phyloP scores from a whole-genome alignment of 2,888 invertebrate species.

The Drosophila cracens region DNA sequence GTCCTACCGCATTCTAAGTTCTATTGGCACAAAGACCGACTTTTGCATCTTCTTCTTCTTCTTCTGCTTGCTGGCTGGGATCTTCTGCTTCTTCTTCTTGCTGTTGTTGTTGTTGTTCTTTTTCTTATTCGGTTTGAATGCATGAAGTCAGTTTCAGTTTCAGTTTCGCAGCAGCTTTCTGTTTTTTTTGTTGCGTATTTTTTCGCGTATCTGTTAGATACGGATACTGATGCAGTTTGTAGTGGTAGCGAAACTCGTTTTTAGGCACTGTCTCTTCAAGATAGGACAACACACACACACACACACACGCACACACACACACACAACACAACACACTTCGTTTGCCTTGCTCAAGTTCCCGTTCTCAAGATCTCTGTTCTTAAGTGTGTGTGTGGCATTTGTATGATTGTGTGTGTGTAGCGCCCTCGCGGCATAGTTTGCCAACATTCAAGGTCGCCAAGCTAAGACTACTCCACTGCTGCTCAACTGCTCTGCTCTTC shows the following conservation, averaged over 20 bases:
- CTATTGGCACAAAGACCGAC: slow-evolving; percentile 83
- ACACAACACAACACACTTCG: background rate
- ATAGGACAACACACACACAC: slow-evolving; percentile 31
- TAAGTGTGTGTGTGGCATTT: slow-evolving; percentile 24
- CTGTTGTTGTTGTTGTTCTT: background rate
- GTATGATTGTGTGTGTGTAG: slow-evolving; percentile 50
- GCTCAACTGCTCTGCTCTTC: background rate
- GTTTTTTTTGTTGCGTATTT: slow-evolving; percentile 18
- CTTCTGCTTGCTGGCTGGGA: slow-evolving; percentile 21
- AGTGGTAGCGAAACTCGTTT: slow-evolving; percentile 66
- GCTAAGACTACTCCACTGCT: slow-evolving; percentile 18
- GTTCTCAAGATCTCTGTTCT: slow-evolving; percentile 38
- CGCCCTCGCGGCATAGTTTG: slow-evolving; percentile 79
- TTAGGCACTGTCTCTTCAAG: slow-evolving; percentile 22
- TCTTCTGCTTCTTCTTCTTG: background rate
- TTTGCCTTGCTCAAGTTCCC: slow-evolving; percentile 21
- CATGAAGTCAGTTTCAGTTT: slow-evolving; percentile 7
- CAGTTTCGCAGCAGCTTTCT: slow-evolving; percentile 8
- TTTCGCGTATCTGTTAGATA: slow-evolving; percentile 70
- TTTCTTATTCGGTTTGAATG: slow-evolving; percentile 36
- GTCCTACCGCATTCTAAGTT: slow-evolving; percentile 80
- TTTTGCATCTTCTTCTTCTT: slow-evolving; percentile 67
- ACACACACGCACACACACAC: background rate
- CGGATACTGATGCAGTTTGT: slow-evolving; percentile 62
- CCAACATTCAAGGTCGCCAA: slow-evolving; percentile 73